Evolutionary conservation across 2,797 vertebrate genomes (phyloP), one percentile per base, ranked within the genome.

Genomic region (Smutsia temminckii): DNA sequence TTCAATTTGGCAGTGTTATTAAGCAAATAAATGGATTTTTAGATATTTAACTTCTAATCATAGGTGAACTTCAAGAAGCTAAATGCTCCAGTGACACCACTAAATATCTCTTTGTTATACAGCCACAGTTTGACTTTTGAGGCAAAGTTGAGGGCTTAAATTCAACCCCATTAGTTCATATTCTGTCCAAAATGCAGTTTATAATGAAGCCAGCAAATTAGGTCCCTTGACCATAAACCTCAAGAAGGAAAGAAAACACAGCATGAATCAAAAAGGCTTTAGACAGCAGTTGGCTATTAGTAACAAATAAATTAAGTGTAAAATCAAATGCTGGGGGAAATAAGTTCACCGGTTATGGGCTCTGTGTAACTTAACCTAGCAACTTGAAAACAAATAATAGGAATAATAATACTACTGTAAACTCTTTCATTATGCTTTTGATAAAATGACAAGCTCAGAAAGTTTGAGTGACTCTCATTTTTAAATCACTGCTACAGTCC

Each of bases 141-240:
- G 97, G 97, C 97, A 98, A 98, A 98, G 97, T 97, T 96, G 97
- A 97, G 97, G 97, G 97, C 96, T 97, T 96, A 97, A 98, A 98
- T 97, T 97, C 95, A 98, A 96, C 95, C 97, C 98, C 97, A 97
- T 98, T 98, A 98, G 98, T 97, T 95, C 97, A 98, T 98, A 98
- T 98, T 98, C 98, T 98, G 97, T 98, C 98, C 98, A 98, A 98
- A 98, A 97, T 88, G 87, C 95, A 96, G 89, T 97, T 98, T 98
- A 97, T 98, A 98, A 98, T 98, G 98, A 98, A 98, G 98, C 92
- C 97, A 98, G 98, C 97, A 98, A 98, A 98, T 98, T 98, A 98
- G 97, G 98, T 98, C 98, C 98, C 98, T 97, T 98, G 98, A 97
- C 98, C 98, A 98, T 98, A 98, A 98, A 98, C 97, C 96, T 98